Percentiles rank a stretch among this genome's conserved stretches.
These are phyloP conservation scores for Pipistrellus nathusii DNA, from an alignment of 2,797 vertebrate species.

Conservation along the genomic window DNA sequence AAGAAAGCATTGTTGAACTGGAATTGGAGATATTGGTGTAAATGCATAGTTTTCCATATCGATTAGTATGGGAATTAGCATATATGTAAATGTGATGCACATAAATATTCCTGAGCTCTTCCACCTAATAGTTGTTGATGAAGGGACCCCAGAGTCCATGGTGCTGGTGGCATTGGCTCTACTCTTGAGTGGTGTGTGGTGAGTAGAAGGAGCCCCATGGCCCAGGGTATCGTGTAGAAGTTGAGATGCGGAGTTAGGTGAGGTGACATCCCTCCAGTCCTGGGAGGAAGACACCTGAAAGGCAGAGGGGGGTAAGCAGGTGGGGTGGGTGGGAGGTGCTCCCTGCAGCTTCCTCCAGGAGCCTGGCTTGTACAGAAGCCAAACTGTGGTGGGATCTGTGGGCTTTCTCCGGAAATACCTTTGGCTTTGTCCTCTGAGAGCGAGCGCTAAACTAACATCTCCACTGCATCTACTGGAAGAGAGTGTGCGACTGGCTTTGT, in stretches of 20 bases:
- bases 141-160: neutral
- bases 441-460: neutral
- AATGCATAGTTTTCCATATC: neutral
- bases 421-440: neutral
- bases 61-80: neutral
- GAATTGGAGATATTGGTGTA: neutral
- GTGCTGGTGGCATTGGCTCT: neutral
- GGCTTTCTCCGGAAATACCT: neutral
- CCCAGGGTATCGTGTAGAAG: neutral
- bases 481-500: neutral
- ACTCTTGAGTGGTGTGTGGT: neutral
- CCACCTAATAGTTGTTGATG: rapidly evolving
- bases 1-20: neutral
- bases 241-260: rapidly evolving
- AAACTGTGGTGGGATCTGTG: neutral
- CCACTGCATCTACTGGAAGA: neutral
- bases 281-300: neutral
- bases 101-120: neutral
- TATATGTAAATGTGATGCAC: neutral
- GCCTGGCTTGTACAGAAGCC: neutral
- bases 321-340: neutral
- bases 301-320: neutral
- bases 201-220: neutral
- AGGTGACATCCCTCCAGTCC: neutral
- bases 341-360: neutral